A percentile compares a stretch with the other conserved stretches of the same genome.
Conservation (phyloP, 2,888 invertebrate species). For the Syrista parreyssii region DNA sequence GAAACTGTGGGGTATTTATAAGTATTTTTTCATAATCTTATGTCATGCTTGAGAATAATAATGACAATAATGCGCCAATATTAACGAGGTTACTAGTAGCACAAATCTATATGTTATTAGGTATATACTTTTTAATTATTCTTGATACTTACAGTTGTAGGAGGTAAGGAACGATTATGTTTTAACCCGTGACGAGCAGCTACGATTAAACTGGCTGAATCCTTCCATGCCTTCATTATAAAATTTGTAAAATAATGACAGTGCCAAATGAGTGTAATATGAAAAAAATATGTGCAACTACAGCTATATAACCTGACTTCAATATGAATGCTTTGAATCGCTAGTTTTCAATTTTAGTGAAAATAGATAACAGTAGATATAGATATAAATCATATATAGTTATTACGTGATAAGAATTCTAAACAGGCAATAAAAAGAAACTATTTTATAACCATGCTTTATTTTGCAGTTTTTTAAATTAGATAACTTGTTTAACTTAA, state of each 20-base stretch:
- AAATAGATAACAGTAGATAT: too few relatives aligned
- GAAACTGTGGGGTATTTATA: constrained; percentile 32
- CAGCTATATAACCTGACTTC: not conserved
- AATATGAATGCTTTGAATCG: too few relatives aligned
- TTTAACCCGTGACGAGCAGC: constrained; percentile 62
- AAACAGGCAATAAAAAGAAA: too few relatives aligned
- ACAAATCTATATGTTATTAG: not conserved
- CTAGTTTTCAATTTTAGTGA: too few relatives aligned
- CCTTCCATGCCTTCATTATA: constrained; percentile 71
- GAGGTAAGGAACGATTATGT: constrained; percentile 18
- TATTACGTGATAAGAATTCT: not conserved
- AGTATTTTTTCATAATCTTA: not conserved
- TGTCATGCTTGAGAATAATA: not conserved
- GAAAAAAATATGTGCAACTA: not conserved
- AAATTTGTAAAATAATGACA: not conserved
- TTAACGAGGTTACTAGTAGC: not conserved
- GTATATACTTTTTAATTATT: constrained; percentile 6
- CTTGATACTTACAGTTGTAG: constrained; percentile 32
- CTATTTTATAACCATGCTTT: not conserved
- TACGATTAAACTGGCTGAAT: constrained; percentile 75
- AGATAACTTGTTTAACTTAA: too few relatives aligned
- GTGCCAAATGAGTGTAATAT: not conserved
- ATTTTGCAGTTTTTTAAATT: not conserved
- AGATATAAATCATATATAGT: not conserved
- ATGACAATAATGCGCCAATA: not conserved